Evolutionary conservation across 2,888 invertebrate species (phyloP), one percentile per base, ranked within the genome.

Genomic region (Crepidodera aurea): DNA sequence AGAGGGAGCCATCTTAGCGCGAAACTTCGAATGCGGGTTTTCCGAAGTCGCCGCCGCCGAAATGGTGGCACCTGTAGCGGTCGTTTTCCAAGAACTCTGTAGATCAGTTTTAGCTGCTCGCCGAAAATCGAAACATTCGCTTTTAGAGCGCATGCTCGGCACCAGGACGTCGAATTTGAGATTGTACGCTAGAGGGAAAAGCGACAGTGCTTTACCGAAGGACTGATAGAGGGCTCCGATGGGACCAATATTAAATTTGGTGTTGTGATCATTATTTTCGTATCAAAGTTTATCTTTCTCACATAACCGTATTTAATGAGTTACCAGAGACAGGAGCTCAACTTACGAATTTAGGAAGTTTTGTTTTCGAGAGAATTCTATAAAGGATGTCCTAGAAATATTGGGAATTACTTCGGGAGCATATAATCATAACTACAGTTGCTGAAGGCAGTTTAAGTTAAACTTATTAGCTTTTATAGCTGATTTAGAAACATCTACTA

Each of bases 1-100:
- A 74, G 94, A 95, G 82, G 95, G 94, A 27, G 93, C 93, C 78
- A 92, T 91, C 70, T 82, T 95, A 51, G 94, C 94, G 7, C 91
- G 93, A 78, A 93, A 94, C 78, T 91, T 92, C 75, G 94, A 94
- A 76, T 94, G 94, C 80, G 90, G 88, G 76, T 95, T 94, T 81
- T 88, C 89, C 34, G 94, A 95, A 81, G 91, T 94, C 8, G 90
- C 94, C 0, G 94, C 94, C 0, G 93, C 94, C 0, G 94, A 95
- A 79, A 93, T 94, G 82, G 91, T 92, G 7, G 86, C 87, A 57
- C 91, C 92, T 77, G 91, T 95, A 3, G 91, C 91, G 0, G 91
- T 93, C 66, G 92, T 90, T 13, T 80, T 95, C 91, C 82, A 90
- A 77, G 94, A 94, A 73, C 85, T 94, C 18, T 93, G 93, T 78